Evolutionary conservation across 2,797 vertebrate genomes (phyloP).

Genomic region (Acrossocheilus fasciatus): DNA sequence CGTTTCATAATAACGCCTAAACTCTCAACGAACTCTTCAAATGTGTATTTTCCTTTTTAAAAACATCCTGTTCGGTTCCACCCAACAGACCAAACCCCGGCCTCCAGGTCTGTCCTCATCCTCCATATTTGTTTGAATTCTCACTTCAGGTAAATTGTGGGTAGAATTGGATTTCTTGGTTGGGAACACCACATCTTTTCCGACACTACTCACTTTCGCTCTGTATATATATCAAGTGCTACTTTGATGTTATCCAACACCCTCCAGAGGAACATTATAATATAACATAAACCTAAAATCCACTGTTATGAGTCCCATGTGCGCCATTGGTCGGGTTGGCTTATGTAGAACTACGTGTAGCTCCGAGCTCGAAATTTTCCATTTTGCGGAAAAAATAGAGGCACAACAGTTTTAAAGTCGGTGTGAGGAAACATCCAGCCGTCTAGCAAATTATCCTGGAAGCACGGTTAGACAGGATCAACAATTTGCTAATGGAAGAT

Average conservation of each 20-base stretch:
- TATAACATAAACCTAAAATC: constrained; percentile 36
- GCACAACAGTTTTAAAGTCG: constrained; percentile 52
- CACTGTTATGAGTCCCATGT: constrained; percentile 19
- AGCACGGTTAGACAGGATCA: constrained; percentile 78
- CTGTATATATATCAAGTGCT: not conserved
- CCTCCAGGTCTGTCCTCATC: not conserved
- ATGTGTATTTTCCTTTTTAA: constrained; percentile 25
- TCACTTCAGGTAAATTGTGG: constrained; percentile 40
- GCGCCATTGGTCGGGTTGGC: constrained; percentile 3
- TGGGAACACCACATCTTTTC: constrained; percentile 4
- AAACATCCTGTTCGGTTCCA: not conserved
- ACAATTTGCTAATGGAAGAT: constrained; percentile 76
- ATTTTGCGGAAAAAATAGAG: constrained; percentile 36
- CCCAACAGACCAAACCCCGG: not conserved
- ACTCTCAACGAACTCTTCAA: constrained; percentile 6
- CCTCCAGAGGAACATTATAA: constrained; percentile 64
- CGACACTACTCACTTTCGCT: not conserved
- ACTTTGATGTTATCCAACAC: constrained; percentile 51
- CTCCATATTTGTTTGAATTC: constrained; percentile 25
- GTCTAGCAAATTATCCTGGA: constrained; percentile 73
- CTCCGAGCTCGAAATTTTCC: not conserved
- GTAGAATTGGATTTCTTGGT: constrained; percentile 33
- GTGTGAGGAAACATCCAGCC: constrained; percentile 55
- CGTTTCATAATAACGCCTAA: not conserved
- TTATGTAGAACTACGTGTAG: constrained; percentile 5